Conservation (phyloP, 2,888 invertebrate species). For the Rhorus exstirpatorius region DNA sequence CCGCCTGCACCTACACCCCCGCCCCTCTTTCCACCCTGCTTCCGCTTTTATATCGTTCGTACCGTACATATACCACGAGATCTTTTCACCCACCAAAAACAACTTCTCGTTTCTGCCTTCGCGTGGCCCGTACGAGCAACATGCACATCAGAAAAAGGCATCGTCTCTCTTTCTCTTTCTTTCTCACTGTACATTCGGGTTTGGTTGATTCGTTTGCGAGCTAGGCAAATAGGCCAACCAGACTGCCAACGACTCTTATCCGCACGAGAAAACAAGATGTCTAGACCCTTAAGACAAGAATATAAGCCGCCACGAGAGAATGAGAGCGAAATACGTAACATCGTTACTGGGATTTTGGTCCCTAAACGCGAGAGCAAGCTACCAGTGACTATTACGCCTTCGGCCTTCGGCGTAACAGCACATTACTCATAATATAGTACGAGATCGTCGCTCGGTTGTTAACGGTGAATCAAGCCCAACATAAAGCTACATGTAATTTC, state of each 20-base stretch:
- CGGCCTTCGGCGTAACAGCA: conserved; percentile 52
- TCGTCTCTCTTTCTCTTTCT: neutral
- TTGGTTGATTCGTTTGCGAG: conserved; percentile 25
- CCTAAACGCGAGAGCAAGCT: conserved; percentile 4
- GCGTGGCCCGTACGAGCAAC: conserved; percentile 3
- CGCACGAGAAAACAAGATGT: conserved; percentile 59
- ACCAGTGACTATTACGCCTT: neutral
- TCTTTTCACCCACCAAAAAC: conserved; percentile 20
- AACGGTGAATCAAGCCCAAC: conserved; percentile 47
- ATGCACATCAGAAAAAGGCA: conserved; percentile 4
- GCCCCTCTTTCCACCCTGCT: conserved; percentile 25
- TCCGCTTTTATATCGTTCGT: conserved; percentile 46
- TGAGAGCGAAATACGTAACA: conserved; percentile 22
- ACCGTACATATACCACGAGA: conserved; percentile 1
- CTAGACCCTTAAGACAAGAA: conserved; percentile 61
- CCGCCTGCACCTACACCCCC: conserved; percentile 15
- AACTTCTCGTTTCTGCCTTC: conserved; percentile 33
- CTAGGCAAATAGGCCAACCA: conserved; percentile 39
- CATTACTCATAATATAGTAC: conserved; percentile 45
- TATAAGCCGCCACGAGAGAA: conserved; percentile 32
- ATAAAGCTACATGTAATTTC: conserved; percentile 1
- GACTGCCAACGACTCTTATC: conserved; percentile 57
- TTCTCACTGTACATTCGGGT: conserved; percentile 19
- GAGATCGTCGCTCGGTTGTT: conserved; percentile 45
- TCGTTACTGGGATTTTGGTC: conserved; percentile 10